Evolutionary conservation across 2,113 vertebrate species (phyloP), one percentile per base, ranked within the genome.

Genomic region (Rhea americana): DNA sequence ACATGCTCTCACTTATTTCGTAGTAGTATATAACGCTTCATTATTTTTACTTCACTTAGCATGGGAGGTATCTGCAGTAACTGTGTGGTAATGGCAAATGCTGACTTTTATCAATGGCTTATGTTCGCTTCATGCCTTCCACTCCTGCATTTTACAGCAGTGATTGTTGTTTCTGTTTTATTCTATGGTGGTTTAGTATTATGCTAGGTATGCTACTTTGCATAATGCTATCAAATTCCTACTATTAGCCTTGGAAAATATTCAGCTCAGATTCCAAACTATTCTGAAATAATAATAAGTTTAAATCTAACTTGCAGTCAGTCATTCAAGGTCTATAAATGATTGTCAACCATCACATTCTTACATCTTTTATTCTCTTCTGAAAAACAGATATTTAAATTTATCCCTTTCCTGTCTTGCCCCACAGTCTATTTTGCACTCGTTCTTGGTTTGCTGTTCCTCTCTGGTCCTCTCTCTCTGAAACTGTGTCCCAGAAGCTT

Each of bases 21-120:
- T 88, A 90, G 65, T 50, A 84, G 82, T 88, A 68, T 93, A 65
- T 81, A 94, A 81, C 3, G 7, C 80, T 85, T 63, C 87, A n/a
- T 39, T 90, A 48, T 8, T 25, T 92, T 94, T 91, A 28, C 83
- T 68, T 48, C 43, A 2, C 91, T 81, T 16, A 4, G 70, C 78
- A 91, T 53, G 61, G 66, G 76, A 93, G 53, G 43, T 93, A 14
- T 93, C 90, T 95, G 91, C 85, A 90, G 73, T 88, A 83, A 84
- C 93, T 90, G 82, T 65, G 83, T 84, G 83, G 91, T 91, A 94
- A 89, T 94, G 73, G 70, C 70, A 96, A 96, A 95, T 90, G 90
- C 84, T 96, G 94, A 96, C 91, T 96, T 96, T 94, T 96, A 96
- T 94, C 93, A 96, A 94, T 90, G 87, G 83, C 80, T 94, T 76